Base-by-base conservation (phyloP, 2,888 invertebrate species). In the Amiota minor region DNA sequence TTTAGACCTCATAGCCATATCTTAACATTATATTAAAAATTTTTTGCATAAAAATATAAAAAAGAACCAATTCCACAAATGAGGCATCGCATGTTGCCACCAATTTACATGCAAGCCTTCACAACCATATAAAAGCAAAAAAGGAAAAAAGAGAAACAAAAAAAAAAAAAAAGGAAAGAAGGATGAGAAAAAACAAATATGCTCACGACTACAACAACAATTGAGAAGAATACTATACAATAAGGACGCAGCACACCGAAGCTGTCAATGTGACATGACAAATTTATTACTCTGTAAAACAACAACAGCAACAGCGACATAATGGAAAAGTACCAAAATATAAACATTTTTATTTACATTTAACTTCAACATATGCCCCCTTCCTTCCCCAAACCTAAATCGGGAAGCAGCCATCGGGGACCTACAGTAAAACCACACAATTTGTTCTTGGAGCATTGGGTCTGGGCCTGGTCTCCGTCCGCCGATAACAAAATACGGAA, bases 261-360 rank as follows among this genome's bases (percentile, higher is more conserved):
- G 73, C 73, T 75, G 72, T 72, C 72, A 70, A 65, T 70, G 69
- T 75, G 75, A 73, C 75, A 70, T 64, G 71, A 70, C 67, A 68
- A 75, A 75, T 75, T 75, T 75, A 75, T 75, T 75, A 73, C 70
- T 67, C 47, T 53, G 68, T 18, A 47, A 70, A 61, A 71, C 70
- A 70, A 69, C 71, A 74, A 72, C 72, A 72, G 53, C 6, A 49
- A 68, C 53, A 62, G 18, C 16, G 9, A 59, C 59, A 59, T 9
- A 59, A 53, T 1, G 35, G 18, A 45, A 50, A 72, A 69, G 16
- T 10, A 72, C 65, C 14, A 45, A 70, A 75, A 71, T 47, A 49
- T 53, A 73, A 68, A 64, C 47, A 65, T 55, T 65, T 72, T 64
- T 72, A 72, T 72, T 72, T 72, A 64, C 71, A 53, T 71, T 71